Evolutionary conservation across 2,113 vertebrate species (phyloP), one percentile per base, ranked within the genome.

Genomic region (Nycticorax nycticorax): DNA sequence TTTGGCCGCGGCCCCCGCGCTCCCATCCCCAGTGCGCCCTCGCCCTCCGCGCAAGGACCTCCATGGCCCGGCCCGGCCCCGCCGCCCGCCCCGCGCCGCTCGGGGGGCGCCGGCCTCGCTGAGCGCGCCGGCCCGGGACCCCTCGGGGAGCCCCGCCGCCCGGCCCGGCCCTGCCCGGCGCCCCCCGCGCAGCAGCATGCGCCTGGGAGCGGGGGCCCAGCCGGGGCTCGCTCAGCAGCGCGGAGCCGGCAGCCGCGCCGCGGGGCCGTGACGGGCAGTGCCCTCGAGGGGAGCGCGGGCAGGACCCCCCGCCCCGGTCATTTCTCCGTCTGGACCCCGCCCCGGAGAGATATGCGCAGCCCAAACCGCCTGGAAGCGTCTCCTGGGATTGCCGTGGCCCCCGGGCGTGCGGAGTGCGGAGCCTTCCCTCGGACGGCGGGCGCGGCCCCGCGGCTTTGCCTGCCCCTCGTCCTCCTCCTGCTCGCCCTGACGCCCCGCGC

Each of bases 401-500:
- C 96, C 93, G 96, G 97, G 95, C 94, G 94, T 94, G 78, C 97
- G 80, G 97, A 98, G 97, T 95, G 97, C 94, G 97, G 96, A 96
- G 97, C 96, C 88, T 97, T 96, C 82, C 96, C 89, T 87, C 97
- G 97, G 96, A 93, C 96, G 64, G 92, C 98, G 97, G 95, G 97
- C 85, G 97, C 88, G 55, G 97, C 96, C 92, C 98, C 98, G 57
- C 98, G 98, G 96, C 98, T 98, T 96, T 99, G 97, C 95, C 98
- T 98, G 76, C 98, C 98, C 67, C 98, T 98, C 95, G 92, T 98
- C 93, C 89, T 99, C 92, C 97, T 99, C 79, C 97, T 99, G 95
- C 98, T 99, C 93, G 98, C 98, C 88, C 98, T 99, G 85, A 99
- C 99, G 79, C 99, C 99, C 91, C 98, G 99, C 85, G 99, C 98